Percentiles rank a stretch among this genome's conserved stretches.
Conservation (phyloP, 2,113 vertebrate species). For the Bufo bufo region DNA sequence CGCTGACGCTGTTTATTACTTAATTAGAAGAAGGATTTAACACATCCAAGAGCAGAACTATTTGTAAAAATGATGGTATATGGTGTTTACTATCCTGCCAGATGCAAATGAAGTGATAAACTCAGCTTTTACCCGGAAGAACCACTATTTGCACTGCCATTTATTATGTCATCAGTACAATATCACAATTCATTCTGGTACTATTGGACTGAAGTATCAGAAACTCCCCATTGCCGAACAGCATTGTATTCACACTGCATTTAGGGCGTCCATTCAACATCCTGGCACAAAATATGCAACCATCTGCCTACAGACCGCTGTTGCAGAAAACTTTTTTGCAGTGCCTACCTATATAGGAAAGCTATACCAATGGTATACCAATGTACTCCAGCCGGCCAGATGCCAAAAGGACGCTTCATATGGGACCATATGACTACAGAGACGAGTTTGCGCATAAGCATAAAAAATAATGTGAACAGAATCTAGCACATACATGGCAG, state of each 20-base stretch:
- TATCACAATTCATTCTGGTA: not conserved
- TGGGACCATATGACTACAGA: too few species aligned
- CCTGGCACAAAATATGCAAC: too few species aligned
- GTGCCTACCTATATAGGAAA: too few species aligned
- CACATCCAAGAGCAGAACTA: not conserved
- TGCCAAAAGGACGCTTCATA: too few species aligned
- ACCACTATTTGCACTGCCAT: not conserved
- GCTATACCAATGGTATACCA: too few species aligned
- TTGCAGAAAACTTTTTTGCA: too few species aligned
- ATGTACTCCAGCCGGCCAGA: too few species aligned
- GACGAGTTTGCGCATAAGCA: too few species aligned
- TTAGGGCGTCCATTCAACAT: not conserved
- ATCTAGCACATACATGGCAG: too few species aligned
- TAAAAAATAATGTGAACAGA: too few species aligned
- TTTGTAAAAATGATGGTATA: not conserved
- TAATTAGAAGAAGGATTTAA: slow-evolving; percentile 51
- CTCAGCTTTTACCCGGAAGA: not conserved
- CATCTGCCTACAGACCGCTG: too few species aligned
- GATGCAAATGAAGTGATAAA: not conserved
- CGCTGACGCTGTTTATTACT: slow-evolving; percentile 27
- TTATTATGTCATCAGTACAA: not conserved
- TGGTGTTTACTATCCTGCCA: not conserved
- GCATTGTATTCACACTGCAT: not conserved
- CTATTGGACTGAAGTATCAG: not conserved
- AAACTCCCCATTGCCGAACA: not conserved